Base-by-base conservation (phyloP, 2,888 invertebrate species). In the Mesopsocus fuscifrons region DNA sequence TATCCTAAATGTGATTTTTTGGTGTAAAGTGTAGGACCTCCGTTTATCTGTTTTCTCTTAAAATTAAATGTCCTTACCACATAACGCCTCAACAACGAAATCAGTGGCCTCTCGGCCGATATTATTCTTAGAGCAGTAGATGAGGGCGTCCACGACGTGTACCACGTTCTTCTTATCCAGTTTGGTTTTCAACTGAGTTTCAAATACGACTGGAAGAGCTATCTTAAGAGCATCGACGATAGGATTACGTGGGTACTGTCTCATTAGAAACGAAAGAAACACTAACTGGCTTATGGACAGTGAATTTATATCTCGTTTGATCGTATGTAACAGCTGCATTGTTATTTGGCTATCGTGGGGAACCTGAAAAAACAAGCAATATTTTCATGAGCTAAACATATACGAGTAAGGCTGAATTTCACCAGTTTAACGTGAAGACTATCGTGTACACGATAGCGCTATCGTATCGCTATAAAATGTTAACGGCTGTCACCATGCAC, bases 121-220 rank as follows among this genome's bases (percentile, higher is more conserved):
- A 11, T 26, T 26, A 26, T 26, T 26, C 11, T 26, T 26, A 6
- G 26, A 6, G 11, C 26, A 26, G 26, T 9, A 26, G 6, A 11
- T 26, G 26, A 26, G 6, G 26, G 26, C 26, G 26, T 52, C 50
- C 21, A 49, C 45, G 6, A 54, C 41, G 16, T 44, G 41, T 11
- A 42, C 16, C 9, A 45, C 17, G 44, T 52, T 47, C 18, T 44
- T 44, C n/a, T 23, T 41, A 21, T 52, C 48, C 4, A 58, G 45
- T 35, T 57, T 54, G 3, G 46, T n/a, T 15, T 47, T 47, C 9
- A 57, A 43, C 34, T 57, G 54, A 9, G 53, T 50, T 49, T 58
- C 56, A 43, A 58, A 52, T 2, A 58, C 55, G 4, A 59, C 42
- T n/a, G 59, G 59, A 3, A 59, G 46, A 2, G 58, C 57, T 11